phyloP scores from a whole-genome alignment of 2,888 invertebrate species.

The Orthosia gothica region DNA sequence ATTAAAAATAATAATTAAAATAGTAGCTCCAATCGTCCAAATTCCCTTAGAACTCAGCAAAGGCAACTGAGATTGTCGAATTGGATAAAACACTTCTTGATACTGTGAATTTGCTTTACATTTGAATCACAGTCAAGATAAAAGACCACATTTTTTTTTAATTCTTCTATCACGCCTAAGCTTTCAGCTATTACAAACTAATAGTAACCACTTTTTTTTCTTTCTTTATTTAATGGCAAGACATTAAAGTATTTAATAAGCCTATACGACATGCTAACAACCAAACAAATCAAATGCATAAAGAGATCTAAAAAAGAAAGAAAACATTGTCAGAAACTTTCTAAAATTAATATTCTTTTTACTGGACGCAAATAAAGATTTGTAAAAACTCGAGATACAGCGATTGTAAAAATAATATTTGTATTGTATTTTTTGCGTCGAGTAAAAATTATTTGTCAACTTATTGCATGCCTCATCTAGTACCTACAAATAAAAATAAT shows the following conservation, averaged over 20 bases:
- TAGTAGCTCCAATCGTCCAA: conserved; percentile 73
- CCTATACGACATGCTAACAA: conserved; percentile 56
- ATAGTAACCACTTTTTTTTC: conserved; percentile 57
- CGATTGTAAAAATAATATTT: conserved; percentile 10
- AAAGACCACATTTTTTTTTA: conserved; percentile 1
- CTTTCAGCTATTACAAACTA: conserved; percentile 52
- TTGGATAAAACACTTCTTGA: conserved; percentile 56
- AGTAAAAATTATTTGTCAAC: conserved; percentile 45
- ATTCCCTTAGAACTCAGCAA: conserved; percentile 80
- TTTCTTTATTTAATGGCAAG: conserved; percentile 63
- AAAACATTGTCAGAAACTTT: conserved; percentile 55
- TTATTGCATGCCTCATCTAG: conserved; percentile 41
- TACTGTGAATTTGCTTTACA: conserved; percentile 70
- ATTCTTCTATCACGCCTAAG: conserved; percentile 36
- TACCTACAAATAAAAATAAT: conserved; percentile 24
- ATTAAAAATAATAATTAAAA: conserved; percentile 6
- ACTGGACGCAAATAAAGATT: conserved; percentile 62
- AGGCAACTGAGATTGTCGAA: conserved; percentile 78
- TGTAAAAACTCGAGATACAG: neutral
- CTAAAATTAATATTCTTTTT: conserved; percentile 24
- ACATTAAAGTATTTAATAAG: conserved; percentile 49
- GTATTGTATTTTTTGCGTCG: conserved; percentile 41
- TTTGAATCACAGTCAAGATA: conserved; percentile 76
- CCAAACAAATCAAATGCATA: conserved; percentile 78
- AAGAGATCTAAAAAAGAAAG: conserved; percentile 78